These are phyloP conservation scores for Eleginops maclovinus DNA, from an alignment of 2,113 vertebrate species.

Conservation along the genomic window DNA sequence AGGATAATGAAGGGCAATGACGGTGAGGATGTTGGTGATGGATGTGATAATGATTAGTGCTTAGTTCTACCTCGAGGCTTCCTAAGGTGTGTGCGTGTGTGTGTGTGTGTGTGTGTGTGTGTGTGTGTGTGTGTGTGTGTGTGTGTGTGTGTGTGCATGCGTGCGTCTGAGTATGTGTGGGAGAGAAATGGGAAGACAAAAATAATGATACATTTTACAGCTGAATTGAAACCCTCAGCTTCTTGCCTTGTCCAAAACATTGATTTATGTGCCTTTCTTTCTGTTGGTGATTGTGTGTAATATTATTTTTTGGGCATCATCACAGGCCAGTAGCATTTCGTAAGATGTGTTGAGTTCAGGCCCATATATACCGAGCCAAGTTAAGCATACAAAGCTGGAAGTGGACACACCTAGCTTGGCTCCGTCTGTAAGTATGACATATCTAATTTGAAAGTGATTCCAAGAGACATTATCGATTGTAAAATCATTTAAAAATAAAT, in stretches of 20 bases:
- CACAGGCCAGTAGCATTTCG: not conserved
- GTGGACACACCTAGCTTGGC: too few species aligned
- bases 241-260: not conserved
- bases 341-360: not conserved
- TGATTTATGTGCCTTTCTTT: not conserved
- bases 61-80: slow-evolving; percentile 6
- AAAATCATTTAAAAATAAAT: not conserved
- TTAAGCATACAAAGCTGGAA: not conserved
- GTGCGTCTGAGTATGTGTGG: not conserved
- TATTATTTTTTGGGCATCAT: not conserved
- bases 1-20: not conserved
- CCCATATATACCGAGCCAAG: not conserved
- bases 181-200: not conserved
- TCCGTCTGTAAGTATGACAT: not conserved
- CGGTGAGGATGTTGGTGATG: not conserved
- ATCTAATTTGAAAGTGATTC: not conserved
- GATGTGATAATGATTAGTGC: slow-evolving; percentile 6
- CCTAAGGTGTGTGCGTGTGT: not conserved
- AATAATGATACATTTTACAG: slow-evolving; percentile 16
- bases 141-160: too few species aligned
- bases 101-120: not conserved
- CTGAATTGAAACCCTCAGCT: not conserved
- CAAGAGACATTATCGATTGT: not conserved
- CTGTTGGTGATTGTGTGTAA: not conserved
- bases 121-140: not conserved